Evolutionary conservation across 2,113 vertebrate species (phyloP).

Genomic region (Psilopsiagon aurifrons): DNA sequence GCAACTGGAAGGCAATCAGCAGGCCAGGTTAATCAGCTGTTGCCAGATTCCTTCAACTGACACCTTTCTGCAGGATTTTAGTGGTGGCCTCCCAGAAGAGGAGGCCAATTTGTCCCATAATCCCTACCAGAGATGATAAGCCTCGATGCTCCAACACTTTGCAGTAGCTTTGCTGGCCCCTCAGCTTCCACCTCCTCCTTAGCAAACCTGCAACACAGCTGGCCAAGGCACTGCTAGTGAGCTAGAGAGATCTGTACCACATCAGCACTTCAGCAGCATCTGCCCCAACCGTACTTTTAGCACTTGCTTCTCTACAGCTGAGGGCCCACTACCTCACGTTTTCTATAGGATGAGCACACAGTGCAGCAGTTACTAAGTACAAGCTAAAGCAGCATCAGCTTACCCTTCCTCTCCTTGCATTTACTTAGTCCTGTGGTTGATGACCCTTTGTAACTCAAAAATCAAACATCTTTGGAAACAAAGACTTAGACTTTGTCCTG

Average conservation of each 20-base stretch:
- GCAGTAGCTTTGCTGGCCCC: neutral
- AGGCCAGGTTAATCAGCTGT: neutral
- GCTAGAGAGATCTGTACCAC: neutral
- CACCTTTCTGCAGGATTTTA: neutral
- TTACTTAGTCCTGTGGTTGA: neutral
- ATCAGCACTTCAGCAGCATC: neutral
- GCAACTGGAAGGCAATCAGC: neutral
- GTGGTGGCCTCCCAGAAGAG: neutral
- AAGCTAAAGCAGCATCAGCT: neutral
- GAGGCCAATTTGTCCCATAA: neutral
- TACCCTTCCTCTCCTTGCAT: neutral
- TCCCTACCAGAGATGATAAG: neutral
- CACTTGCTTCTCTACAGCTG: neutral
- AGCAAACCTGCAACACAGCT: neutral
- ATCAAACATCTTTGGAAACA: neutral
- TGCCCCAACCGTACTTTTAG: neutral
- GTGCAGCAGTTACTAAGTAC: neutral
- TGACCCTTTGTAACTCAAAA: neutral
- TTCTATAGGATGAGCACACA: accelerated
- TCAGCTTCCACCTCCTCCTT: neutral
- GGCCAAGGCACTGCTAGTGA: neutral
- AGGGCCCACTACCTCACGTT: accelerated
- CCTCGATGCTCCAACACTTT: neutral
- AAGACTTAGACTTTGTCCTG: neutral
- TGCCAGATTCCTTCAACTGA: neutral